Evolutionary conservation across 2,113 vertebrate genomes (phyloP), one percentile per base, ranked within the genome.

Genomic region (Azemiops feae): DNA sequence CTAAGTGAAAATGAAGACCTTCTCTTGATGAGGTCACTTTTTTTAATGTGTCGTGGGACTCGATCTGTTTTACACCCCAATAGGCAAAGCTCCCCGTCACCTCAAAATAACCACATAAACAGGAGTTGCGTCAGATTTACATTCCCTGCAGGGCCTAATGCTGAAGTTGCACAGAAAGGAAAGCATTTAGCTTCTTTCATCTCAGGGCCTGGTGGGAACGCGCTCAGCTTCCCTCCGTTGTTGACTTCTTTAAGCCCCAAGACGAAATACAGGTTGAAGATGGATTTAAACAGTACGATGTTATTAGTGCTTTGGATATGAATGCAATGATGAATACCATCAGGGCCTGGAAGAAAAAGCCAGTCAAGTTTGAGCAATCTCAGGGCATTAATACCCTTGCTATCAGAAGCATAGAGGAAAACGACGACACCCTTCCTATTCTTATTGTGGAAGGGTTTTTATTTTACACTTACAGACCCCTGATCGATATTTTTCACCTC

Each of bases 241-340:
- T 47, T 47, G 45, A 47, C 45, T 47, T 47, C 45, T 47, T 47
- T 47, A 47, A 99, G 99, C 99, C 99, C 96, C 99, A 99, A 96
- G 99, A 99, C 97, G 98, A 99, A 97, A 99, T 99, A 97, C 97
- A 98, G 96, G 97, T 99, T 97, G 98, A 99, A 98, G 99, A 99
- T 97, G 99, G 99, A 96, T 99, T 99, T 98, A 99, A 99, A 97
- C 99, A 99, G 97, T 99, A 99, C 85, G 98, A 99, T 96, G 98
- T 99, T 95, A 98, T 99, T 34, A 98, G 97, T 96, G 97, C 98
- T 20, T 93, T 99, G 97, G 99, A 99, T 96, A 99, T 99, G 98
- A 98, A 99, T 89, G 98, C 99, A 93, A 99, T 99, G 99, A 98
- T 99, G 98, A 98, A 96, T 95, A 99, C 99, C 1, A 99, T 99